phyloP scores from a whole-genome alignment of 2,888 invertebrate genomes.

The Spicauda simplicius region DNA sequence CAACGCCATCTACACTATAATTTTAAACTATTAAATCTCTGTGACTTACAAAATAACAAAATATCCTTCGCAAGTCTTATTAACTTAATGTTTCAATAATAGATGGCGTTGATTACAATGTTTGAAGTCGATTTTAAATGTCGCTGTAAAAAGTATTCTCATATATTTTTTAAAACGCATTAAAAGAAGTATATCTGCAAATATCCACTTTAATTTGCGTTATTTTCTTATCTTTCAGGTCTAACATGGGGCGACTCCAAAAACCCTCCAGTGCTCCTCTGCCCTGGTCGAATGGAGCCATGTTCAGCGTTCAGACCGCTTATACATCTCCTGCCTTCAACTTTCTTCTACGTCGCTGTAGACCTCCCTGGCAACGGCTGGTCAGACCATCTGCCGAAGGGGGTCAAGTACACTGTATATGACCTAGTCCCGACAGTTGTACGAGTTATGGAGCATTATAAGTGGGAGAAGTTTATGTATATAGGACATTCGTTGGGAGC shows the following conservation, averaged over 20 bases:
- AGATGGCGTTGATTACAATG: no score
- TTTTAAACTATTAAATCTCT: no score
- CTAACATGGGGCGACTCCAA: slow-evolving; percentile 84
- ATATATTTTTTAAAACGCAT: no score
- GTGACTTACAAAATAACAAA: no score
- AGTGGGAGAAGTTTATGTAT: slow-evolving; percentile 63
- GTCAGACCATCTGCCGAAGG: slow-evolving; percentile 79
- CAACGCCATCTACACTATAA: no score
- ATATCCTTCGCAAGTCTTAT: no score
- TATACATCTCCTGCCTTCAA: slow-evolving; percentile 76
- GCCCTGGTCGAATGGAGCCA: slow-evolving; percentile 86
- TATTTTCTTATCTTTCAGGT: slow-evolving; percentile 59
- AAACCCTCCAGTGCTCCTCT: slow-evolving; percentile 78
- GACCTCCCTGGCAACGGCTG: slow-evolving; percentile 86
- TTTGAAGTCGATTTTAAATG: no score
- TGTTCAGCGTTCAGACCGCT: slow-evolving; percentile 85
- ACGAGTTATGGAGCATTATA: slow-evolving; percentile 57
- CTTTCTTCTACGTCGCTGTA: slow-evolving; percentile 62
- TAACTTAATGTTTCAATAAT: no score
- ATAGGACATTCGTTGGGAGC: slow-evolving; percentile 70
- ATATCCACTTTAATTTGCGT: neutral
- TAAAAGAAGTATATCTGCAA: neutral
- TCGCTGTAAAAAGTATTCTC: no score
- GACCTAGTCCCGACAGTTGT: slow-evolving; percentile 59
- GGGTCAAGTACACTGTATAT: slow-evolving; percentile 53